phyloP scores from a whole-genome alignment of 1,140 invertebrate genomes.

The Phenacoccus solenopsis region DNA sequence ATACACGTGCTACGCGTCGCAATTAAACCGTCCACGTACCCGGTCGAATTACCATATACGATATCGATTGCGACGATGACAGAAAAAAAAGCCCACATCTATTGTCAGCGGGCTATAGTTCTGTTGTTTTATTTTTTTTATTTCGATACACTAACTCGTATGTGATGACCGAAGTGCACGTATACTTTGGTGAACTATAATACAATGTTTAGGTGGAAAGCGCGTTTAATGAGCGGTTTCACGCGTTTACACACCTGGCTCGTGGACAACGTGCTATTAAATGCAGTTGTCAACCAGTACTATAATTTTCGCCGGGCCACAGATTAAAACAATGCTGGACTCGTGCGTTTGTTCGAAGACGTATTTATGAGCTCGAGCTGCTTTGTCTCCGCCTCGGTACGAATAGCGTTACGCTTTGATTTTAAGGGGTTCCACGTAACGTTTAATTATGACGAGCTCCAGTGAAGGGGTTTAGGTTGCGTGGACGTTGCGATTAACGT shows the following conservation, averaged over 20 bases:
- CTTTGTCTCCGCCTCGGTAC: too few species aligned
- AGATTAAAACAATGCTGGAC: neutral
- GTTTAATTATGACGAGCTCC: too few species aligned
- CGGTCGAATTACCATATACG: neutral
- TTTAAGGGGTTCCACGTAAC: too few species aligned
- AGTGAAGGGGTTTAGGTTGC: too few species aligned
- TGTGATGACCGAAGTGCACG: too few species aligned
- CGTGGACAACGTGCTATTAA: neutral
- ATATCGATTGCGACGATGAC: neutral
- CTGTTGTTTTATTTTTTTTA: neutral
- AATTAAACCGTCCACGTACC: neutral
- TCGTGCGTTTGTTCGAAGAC: too few species aligned
- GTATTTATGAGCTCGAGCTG: too few species aligned
- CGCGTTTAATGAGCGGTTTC: neutral
- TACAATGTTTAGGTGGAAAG: neutral
- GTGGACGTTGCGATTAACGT: too few species aligned
- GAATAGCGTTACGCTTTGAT: too few species aligned
- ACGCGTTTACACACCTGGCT: neutral
- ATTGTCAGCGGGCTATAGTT: too few species aligned
- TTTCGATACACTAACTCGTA: neutral
- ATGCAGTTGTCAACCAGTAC: neutral
- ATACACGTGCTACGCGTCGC: too few species aligned
- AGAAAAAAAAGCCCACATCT: neutral
- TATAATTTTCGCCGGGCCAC: neutral
- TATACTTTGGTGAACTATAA: too few species aligned